These are phyloP conservation scores for Julus scanicus DNA, from an alignment of 2,888 invertebrate genomes.

Conservation along the genomic window DNA sequence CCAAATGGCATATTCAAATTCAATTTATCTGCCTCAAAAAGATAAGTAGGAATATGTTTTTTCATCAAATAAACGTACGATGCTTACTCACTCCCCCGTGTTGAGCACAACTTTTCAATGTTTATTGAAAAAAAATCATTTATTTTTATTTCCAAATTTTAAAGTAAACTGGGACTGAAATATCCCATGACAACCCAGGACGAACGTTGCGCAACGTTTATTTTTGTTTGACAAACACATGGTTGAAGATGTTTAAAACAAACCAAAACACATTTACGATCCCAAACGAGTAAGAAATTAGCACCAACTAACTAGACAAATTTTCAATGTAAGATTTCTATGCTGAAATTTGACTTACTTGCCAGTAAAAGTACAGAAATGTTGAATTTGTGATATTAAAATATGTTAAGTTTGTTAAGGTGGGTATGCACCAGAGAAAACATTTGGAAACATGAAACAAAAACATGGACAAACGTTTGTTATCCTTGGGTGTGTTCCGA, in stretches of 20 bases:
- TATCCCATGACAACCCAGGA: background rate
- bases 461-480: no score
- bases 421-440: no score
- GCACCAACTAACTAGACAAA: background rate
- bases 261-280: background rate
- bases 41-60: background rate
- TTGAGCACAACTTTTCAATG: background rate
- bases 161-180: constrained; percentile 4
- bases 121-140: constrained; percentile 40
- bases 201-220: background rate
- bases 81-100: background rate
- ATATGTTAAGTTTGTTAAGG: no score
- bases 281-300: background rate
- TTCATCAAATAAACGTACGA: background rate
- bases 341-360: background rate
- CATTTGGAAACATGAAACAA: no score
- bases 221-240: constrained; percentile 12
- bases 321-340: background rate
- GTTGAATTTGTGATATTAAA: no score
- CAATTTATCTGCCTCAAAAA: background rate
- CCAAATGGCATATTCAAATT: background rate
- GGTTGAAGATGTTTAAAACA: background rate
- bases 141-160: constrained; percentile 29
- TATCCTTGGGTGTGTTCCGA: no score
- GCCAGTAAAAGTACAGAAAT: no score